A percentile compares a stretch with the other conserved stretches of the same genome.
Conservation (phyloP, 1,140 invertebrate genomes). For the Euwallacea similis region DNA sequence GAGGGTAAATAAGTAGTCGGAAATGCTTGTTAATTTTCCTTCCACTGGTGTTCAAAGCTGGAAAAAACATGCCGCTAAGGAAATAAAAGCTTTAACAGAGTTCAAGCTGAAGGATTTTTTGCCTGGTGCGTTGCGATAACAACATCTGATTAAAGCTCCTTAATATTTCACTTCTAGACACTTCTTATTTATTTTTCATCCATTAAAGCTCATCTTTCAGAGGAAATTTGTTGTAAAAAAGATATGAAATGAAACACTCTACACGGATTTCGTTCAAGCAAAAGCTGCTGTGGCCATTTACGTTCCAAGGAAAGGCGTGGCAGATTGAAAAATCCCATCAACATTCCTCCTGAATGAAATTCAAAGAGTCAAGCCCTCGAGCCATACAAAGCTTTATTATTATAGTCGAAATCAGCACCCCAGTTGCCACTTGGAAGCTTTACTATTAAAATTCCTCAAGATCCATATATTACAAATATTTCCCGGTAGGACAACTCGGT, state of each 20-base stretch:
- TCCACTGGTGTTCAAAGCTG: too few species aligned
- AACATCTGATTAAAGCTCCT: too few species aligned
- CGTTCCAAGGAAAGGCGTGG: background rate
- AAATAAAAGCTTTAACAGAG: background rate
- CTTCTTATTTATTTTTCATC: too few species aligned
- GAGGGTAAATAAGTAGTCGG: too few species aligned
- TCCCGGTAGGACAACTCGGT: slow-evolving; percentile 30
- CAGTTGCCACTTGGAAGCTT: slow-evolving; percentile 11
- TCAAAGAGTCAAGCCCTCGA: slow-evolving; percentile 15
- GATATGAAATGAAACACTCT: too few species aligned
- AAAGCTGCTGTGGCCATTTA: background rate
- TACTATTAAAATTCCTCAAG: slow-evolving; percentile 32
- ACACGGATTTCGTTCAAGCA: too few species aligned
- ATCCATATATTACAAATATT: slow-evolving; percentile 33
- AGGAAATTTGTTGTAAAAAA: too few species aligned
- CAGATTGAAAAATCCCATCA: slow-evolving; percentile 17
- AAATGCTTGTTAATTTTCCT: too few species aligned
- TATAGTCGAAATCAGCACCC: slow-evolving; percentile 16
- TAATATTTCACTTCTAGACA: too few species aligned
- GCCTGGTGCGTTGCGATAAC: background rate
- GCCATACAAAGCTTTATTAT: slow-evolving; percentile 20
- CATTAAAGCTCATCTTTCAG: too few species aligned
- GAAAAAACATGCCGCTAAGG: background rate
- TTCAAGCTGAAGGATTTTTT: slow-evolving; percentile 2
- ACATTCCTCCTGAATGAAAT: slow-evolving; percentile 12